These are phyloP conservation scores for Scelioninae gen. 1 DNA, from an alignment of 2,888 invertebrate genomes.

Conservation along the genomic window DNA sequence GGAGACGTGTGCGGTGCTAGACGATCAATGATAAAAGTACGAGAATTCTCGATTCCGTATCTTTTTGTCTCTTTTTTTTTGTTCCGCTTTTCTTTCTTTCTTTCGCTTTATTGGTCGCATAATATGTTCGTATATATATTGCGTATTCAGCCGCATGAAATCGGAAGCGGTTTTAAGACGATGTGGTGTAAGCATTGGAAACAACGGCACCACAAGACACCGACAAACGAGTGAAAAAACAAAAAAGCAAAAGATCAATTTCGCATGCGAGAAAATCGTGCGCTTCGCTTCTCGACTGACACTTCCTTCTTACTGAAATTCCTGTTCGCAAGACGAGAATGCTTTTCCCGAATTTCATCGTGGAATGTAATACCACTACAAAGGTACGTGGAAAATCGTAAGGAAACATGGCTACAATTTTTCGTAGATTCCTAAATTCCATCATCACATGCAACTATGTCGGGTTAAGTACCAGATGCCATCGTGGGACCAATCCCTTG, in stretches of 20 bases:
- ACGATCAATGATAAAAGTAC: constrained; percentile 15
- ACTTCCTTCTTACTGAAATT: constrained; percentile 45
- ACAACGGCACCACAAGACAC: constrained; percentile 25
- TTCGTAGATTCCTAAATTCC: constrained; percentile 51
- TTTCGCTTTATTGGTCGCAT: constrained; percentile 38
- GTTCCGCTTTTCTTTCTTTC: constrained; percentile 16
- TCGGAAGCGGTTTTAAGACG: constrained; percentile 53
- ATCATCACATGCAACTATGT: background rate
- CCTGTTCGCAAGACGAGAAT: constrained; percentile 45
- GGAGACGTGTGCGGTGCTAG: constrained; percentile 17
- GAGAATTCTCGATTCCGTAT: constrained; percentile 9
- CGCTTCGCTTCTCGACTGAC: constrained; percentile 26
- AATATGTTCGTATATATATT: constrained; percentile 47
- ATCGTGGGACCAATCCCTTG: background rate
- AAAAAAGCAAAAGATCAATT: constrained; percentile 52
- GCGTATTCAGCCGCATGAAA: constrained; percentile 43
- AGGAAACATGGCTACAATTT: constrained; percentile 60
- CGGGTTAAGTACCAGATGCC: background rate
- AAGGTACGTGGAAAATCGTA: constrained; percentile 50
- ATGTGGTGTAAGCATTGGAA: constrained; percentile 9
- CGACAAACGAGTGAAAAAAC: constrained; percentile 58
- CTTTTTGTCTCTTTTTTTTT: background rate
- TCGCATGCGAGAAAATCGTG: constrained; percentile 46
- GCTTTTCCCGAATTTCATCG: constrained; percentile 38
- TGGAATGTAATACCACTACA: constrained; percentile 60